A percentile compares a stretch with the other conserved stretches of the same genome.
These are phyloP conservation scores for Scarus forsteni DNA, from an alignment of 2,797 vertebrate species.

Conservation along the genomic window DNA sequence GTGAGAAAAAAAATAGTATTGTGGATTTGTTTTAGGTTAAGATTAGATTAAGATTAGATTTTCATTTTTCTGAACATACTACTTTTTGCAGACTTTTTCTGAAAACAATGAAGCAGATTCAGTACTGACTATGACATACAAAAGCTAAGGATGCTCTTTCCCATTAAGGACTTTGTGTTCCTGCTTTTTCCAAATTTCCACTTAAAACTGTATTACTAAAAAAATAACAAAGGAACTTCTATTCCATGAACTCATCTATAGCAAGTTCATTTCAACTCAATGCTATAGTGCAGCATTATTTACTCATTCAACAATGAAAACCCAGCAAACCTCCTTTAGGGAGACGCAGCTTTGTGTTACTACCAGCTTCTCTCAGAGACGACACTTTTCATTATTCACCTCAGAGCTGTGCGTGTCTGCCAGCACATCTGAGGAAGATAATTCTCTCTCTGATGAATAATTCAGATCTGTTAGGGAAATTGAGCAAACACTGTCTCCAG, in stretches of 20 bases:
- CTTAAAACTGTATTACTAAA: not conserved
- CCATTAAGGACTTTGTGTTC: constrained; percentile 6
- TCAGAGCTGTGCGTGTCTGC: constrained; percentile 39
- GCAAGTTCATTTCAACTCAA: not conserved
- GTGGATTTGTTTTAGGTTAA: too few species aligned
- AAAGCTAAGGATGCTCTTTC: constrained; percentile 2
- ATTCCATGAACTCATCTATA: constrained; percentile 2
- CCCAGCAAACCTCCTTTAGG: constrained; percentile 17
- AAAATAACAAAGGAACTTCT: constrained; percentile 14
- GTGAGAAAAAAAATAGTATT: too few species aligned
- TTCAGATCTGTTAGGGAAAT: constrained; percentile 47
- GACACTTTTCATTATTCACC: constrained; percentile 31
- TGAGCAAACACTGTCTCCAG: constrained; percentile 40
- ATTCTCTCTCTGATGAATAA: constrained; percentile 61
- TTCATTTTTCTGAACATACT: too few species aligned
- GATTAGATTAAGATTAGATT: too few species aligned
- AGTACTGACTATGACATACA: constrained; percentile 5
- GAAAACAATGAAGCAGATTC: not conserved
- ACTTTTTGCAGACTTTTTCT: not conserved
- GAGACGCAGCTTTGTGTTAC: constrained; percentile 33
- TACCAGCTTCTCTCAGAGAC: constrained; percentile 22
- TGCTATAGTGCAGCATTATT: not conserved
- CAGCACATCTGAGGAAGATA: constrained; percentile 25
- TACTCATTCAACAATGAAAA: constrained; percentile 12
- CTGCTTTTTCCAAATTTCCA: constrained; percentile 3